Percentiles rank a stretch among this genome's conserved stretches.
Conservation (phyloP, 2,888 invertebrate genomes). For the Hypomecis punctinalis region DNA sequence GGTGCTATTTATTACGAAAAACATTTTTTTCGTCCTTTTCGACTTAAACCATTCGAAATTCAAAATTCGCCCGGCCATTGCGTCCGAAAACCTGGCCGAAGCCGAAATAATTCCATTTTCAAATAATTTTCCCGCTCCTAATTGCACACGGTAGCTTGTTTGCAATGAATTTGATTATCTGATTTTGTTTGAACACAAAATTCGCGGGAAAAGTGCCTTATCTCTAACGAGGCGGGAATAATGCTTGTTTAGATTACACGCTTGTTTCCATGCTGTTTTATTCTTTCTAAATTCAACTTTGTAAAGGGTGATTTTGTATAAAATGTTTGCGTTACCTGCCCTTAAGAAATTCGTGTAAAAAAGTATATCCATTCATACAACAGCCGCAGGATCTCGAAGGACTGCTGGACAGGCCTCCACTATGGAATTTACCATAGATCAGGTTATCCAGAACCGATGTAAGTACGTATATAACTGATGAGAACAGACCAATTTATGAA, state of each 20-base stretch:
- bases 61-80: not conserved
- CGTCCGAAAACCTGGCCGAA: not conserved
- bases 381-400: too few relatives aligned
- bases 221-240: slow-evolving; percentile 24
- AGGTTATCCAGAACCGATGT: too few relatives aligned
- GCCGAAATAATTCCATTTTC: slow-evolving; percentile 36
- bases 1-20: too few relatives aligned
- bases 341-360: too few relatives aligned
- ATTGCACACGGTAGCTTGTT: slow-evolving; percentile 34
- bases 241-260: slow-evolving; percentile 10
- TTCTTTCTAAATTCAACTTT: not conserved
- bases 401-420: too few relatives aligned
- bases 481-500: too few relatives aligned
- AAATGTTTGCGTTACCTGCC: too few relatives aligned
- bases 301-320: not conserved
- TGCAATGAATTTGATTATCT: slow-evolving; percentile 40
- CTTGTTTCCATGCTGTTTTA: slow-evolving; percentile 12
- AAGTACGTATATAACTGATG: too few relatives aligned
- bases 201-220: slow-evolving; percentile 28
- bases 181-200: slow-evolving; percentile 33
- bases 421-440: too few relatives aligned
- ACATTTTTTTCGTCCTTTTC: too few relatives aligned
- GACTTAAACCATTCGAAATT: too few relatives aligned
- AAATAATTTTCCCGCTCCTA: slow-evolving; percentile 28
- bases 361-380: too few relatives aligned